phyloP scores from a whole-genome alignment of 2,888 invertebrate genomes.

The Carpatolechia fugitivella region DNA sequence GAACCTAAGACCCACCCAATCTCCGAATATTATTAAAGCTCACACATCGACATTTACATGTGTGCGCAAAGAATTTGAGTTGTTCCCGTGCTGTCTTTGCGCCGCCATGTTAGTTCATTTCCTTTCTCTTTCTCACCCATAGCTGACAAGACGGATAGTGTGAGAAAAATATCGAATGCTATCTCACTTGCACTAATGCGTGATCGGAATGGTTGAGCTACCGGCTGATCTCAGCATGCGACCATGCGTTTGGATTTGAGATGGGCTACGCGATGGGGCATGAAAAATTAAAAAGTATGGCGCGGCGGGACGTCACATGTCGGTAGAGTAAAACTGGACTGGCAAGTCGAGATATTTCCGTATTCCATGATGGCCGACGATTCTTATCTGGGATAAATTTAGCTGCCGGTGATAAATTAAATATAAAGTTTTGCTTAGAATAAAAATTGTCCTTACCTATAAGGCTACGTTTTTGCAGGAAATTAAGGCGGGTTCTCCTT shows the following conservation, averaged over 20 bases:
- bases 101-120: constrained; percentile 68
- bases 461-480: constrained; percentile 52
- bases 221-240: constrained; percentile 34
- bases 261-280: constrained; percentile 61
- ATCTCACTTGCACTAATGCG: constrained; percentile 46
- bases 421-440: constrained; percentile 8
- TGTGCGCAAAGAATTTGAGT: constrained; percentile 57
- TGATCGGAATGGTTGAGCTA: constrained; percentile 30
- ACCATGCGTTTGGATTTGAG: constrained; percentile 61
- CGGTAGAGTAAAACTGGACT: constrained; percentile 25
- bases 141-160: constrained; percentile 22
- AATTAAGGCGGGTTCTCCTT: constrained; percentile 27
- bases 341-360: constrained; percentile 30
- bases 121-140: constrained; percentile 46
- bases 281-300: constrained; percentile 58
- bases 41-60: constrained; percentile 49
- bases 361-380: constrained; percentile 39
- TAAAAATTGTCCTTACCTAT: constrained; percentile 44
- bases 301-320: constrained; percentile 34
- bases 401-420: background rate
- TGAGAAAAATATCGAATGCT: constrained; percentile 39
- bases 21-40: constrained; percentile 41
- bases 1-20: constrained; percentile 48
- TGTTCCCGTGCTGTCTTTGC: constrained; percentile 49
- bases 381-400: constrained; percentile 12